phyloP scores from a whole-genome alignment of 1,140 invertebrate genomes.

The Drosophila sucinea region DNA sequence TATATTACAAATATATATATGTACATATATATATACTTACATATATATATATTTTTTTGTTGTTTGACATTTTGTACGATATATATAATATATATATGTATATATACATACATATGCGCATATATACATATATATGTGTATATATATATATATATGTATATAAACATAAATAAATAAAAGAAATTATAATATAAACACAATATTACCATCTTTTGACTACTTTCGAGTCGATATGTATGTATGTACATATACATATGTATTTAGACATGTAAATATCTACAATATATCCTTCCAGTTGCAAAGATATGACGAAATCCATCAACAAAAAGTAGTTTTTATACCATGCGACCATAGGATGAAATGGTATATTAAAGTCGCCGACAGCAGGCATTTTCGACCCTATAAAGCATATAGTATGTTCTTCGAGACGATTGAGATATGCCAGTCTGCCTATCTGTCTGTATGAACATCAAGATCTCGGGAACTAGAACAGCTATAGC shows the following conservation, averaged over 20 bases:
- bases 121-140: conserved; percentile 48
- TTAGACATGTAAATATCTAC: no score
- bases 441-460: no score
- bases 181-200: conserved; percentile 48
- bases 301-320: no score
- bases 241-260: background rate
- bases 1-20: conserved; percentile 40
- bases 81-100: conserved; percentile 27
- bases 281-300: no score
- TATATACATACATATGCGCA: conserved; percentile 33
- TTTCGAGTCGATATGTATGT: background rate
- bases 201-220: background rate
- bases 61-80: conserved; percentile 62
- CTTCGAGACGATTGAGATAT: no score
- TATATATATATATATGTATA: conserved; percentile 46
- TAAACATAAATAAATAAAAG: conserved; percentile 57
- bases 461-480: no score
- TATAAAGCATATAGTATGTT: no score
- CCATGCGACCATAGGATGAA: no score
- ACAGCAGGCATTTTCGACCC: no score
- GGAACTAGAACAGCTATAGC: no score
- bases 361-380: no score
- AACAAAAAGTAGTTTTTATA: no score
- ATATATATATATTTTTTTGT: conserved; percentile 50
- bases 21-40: conserved; percentile 29